Conservation (phyloP, 2,113 vertebrate genomes). For the Catagonus wagneri region DNA sequence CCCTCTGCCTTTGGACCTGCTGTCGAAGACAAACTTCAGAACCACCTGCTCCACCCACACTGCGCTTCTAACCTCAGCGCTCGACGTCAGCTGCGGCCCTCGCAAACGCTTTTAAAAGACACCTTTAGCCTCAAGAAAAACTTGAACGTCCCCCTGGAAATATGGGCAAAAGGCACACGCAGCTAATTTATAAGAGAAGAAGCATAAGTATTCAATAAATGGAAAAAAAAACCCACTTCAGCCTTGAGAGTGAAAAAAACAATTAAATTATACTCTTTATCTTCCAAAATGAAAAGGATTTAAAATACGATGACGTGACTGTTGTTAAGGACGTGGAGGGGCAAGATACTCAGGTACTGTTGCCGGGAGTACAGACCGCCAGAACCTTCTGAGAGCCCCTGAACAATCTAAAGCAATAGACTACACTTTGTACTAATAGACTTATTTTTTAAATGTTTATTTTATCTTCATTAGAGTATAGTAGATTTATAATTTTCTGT, state of each 20-base stretch:
- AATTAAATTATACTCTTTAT: slow-evolving; percentile 30
- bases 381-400: neutral
- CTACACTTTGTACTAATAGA: neutral
- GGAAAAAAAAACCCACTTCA: neutral
- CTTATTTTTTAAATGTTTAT: neutral
- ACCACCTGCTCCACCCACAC: neutral
- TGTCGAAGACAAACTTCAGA: neutral
- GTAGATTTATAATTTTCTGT: no score
- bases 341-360: neutral
- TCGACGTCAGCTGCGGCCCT: neutral
- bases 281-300: slow-evolving; percentile 50
- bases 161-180: slow-evolving; percentile 3
- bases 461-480: no score
- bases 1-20: neutral
- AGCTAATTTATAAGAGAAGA: slow-evolving; percentile 43
- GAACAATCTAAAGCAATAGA: neutral
- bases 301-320: neutral
- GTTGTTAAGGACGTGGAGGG: neutral
- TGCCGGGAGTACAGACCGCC: neutral
- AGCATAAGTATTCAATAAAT: neutral
- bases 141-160: slow-evolving; percentile 41
- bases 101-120: slow-evolving; percentile 44
- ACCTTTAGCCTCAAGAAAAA: slow-evolving; percentile 7
- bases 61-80: neutral
- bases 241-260: slow-evolving; percentile 27